These are phyloP conservation scores for Sturnus vulgaris DNA, from an alignment of 2,113 vertebrate genomes.

Conservation along the genomic window DNA sequence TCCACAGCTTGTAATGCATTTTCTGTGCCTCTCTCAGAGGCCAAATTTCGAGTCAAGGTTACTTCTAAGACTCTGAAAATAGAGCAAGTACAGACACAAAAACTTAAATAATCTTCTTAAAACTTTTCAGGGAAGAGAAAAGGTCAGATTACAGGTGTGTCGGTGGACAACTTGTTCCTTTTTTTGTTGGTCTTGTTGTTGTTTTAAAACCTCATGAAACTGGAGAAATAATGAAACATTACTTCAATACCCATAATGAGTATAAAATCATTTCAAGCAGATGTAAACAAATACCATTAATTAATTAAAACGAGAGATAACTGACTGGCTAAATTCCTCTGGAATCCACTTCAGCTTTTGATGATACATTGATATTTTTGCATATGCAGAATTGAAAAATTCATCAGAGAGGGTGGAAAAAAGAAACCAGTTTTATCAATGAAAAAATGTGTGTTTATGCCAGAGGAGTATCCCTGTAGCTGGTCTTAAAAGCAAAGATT, in stretches of 20 bases:
- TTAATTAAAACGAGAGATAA: constrained; percentile 2
- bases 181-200: neutral
- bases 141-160: neutral
- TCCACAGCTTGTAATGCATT: neutral
- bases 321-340: neutral
- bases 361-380: neutral
- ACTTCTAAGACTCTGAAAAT: constrained; percentile 9
- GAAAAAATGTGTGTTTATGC: neutral
- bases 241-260: neutral
- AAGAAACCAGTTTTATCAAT: neutral
- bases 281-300: neutral
- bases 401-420: neutral
- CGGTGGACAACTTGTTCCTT: neutral
- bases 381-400: neutral
- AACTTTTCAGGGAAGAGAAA: neutral
- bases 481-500: neutral
- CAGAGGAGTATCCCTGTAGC: neutral
- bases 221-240: neutral
- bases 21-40: neutral
- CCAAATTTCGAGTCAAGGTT: neutral
- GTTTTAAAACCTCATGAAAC: neutral
- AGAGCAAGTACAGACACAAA: constrained; percentile 7
- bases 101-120: neutral
- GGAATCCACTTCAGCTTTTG: neutral
- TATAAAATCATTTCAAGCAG: neutral